Evolutionary conservation across 2,797 vertebrate genomes (phyloP).

Genomic region (Sebastes diaconus): DNA sequence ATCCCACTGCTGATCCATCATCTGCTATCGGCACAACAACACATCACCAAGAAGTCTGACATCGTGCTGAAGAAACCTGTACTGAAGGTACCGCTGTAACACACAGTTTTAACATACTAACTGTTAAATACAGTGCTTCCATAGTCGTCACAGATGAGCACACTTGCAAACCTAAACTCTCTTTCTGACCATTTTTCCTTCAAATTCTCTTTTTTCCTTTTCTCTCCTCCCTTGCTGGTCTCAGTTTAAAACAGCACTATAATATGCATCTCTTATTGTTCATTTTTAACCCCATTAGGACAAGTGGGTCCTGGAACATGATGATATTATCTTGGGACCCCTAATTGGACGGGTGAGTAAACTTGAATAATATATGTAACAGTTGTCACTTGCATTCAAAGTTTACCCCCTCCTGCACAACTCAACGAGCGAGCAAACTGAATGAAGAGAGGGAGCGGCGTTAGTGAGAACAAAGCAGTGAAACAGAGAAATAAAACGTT

Average conservation of each 20-base stretch:
- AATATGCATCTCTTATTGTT: slow-evolving; percentile 13
- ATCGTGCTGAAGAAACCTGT: slow-evolving; percentile 85
- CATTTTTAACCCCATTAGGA: slow-evolving; percentile 81
- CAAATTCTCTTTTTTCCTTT: not conserved
- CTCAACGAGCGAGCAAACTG: not conserved
- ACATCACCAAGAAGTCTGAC: slow-evolving; percentile 88
- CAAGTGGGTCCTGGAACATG: slow-evolving; percentile 95
- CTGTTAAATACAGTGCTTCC: not conserved
- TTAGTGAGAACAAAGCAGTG: not conserved
- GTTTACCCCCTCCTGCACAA: too few species aligned
- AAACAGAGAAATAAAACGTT: not conserved
- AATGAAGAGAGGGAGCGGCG: not conserved
- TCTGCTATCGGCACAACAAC: slow-evolving; percentile 82
- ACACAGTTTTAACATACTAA: not conserved
- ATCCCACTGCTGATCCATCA: slow-evolving; percentile 89
- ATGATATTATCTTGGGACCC: slow-evolving; percentile 91
- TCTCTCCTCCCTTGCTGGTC: not conserved
- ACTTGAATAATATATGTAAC: not conserved
- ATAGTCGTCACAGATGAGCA: not conserved
- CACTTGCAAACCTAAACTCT: not conserved
- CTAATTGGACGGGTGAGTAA: slow-evolving; percentile 91
- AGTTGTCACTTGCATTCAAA: not conserved
- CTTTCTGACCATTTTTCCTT: not conserved
- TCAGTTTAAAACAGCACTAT: not conserved
- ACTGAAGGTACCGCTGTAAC: slow-evolving; percentile 82